A percentile compares a stretch with the other conserved stretches of the same genome.
phyloP scores from a whole-genome alignment of 2,888 invertebrate species.

The Norana najaformis region DNA sequence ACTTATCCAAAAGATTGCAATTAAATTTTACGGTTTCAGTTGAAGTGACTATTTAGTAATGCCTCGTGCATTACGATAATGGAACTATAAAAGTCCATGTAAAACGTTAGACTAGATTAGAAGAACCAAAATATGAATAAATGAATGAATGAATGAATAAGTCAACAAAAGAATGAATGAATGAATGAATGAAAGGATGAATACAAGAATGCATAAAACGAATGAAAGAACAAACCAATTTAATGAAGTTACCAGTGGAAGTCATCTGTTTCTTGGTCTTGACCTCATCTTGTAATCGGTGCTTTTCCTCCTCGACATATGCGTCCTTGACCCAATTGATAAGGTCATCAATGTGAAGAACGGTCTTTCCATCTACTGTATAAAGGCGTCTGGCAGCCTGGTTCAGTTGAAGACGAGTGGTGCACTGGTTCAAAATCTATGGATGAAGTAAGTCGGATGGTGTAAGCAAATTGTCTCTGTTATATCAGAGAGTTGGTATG shows the following conservation, averaged over 20 bases:
- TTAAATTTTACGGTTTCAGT: background rate
- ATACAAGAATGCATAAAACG: background rate
- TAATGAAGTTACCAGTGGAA: constrained; percentile 9
- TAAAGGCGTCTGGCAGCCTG: constrained; percentile 57
- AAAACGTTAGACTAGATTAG: background rate
- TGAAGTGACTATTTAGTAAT: background rate
- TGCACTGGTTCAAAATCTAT: constrained; percentile 59
- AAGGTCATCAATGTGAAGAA: constrained; percentile 59
- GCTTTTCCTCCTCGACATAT: constrained; percentile 37
- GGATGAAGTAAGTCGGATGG: background rate
- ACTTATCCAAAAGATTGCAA: too few relatives aligned
- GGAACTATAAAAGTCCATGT: background rate
- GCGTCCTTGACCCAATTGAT: constrained; percentile 51
- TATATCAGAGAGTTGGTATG: background rate
- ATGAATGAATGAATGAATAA: background rate
- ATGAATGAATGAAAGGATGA: too few relatives aligned
- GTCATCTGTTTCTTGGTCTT: constrained; percentile 31
- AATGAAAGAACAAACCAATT: background rate
- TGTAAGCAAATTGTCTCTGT: too few relatives aligned
- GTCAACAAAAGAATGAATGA: background rate
- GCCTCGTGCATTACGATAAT: background rate
- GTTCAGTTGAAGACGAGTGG: constrained; percentile 53
- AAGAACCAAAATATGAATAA: background rate
- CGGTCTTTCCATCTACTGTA: constrained; percentile 56
- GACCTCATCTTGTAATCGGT: constrained; percentile 36